These are phyloP conservation scores for Melanitta fusca DNA, from an alignment of 2,797 vertebrate genomes.

Conservation along the genomic window DNA sequence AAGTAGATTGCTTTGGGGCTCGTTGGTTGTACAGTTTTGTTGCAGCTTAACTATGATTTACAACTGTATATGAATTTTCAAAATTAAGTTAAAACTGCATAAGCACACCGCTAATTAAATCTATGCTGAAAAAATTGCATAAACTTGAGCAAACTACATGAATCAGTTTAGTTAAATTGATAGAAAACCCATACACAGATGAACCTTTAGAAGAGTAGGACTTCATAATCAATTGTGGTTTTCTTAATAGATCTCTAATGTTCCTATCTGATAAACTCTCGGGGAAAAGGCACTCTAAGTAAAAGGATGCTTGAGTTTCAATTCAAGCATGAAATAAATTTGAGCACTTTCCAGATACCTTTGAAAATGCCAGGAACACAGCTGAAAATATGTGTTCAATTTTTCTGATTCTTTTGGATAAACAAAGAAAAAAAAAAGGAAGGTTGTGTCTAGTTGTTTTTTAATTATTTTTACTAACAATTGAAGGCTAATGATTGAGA, in stretches of 20 bases:
- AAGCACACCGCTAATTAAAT: neutral
- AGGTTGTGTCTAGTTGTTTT: neutral
- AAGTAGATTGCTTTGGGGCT: neutral
- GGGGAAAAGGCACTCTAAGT: neutral
- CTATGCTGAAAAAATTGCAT: neutral
- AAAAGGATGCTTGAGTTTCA: neutral
- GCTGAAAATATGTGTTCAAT: neutral
- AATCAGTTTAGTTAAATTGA: neutral
- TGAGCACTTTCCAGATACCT: neutral
- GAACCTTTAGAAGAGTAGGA: neutral
- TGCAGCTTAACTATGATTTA: slow-evolving; percentile 28
- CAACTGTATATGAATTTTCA: slow-evolving; percentile 26
- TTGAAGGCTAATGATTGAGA: neutral
- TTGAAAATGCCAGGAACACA: neutral
- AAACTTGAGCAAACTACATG: neutral
- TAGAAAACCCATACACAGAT: neutral
- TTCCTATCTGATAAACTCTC: neutral
- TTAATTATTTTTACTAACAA: neutral
- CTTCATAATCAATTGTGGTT: neutral
- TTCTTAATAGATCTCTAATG: neutral
- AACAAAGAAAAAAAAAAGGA: neutral
- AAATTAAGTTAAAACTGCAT: neutral
- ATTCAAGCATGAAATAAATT: neutral
- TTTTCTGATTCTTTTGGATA: neutral
- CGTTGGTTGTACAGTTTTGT: neutral